A percentile compares a stretch with the other conserved stretches of the same genome.
Evolutionary conservation across 2,888 invertebrate genomes (phyloP).

Genomic region (Ernsta delagoae): DNA sequence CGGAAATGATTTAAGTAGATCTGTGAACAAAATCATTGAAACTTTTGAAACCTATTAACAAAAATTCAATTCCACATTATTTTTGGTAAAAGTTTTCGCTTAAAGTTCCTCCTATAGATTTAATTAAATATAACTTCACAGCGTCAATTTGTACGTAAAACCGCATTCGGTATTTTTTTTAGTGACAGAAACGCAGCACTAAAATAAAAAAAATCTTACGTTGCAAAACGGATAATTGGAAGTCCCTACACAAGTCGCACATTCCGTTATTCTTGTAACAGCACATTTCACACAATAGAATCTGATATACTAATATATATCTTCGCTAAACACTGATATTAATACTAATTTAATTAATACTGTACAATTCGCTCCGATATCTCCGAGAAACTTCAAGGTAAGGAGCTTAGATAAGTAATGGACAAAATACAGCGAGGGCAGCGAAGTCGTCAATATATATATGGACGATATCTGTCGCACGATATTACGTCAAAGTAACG

Average conservation of each 20-base stretch:
- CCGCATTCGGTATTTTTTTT: too few relatives aligned
- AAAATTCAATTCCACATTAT: too few relatives aligned
- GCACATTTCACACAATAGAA: constrained; percentile 67
- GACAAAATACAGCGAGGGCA: constrained; percentile 74
- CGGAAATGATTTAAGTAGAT: constrained; percentile 75
- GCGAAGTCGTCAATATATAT: constrained; percentile 79
- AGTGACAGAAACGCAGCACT: not conserved
- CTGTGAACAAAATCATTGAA: constrained; percentile 47
- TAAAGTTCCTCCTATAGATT: too few relatives aligned
- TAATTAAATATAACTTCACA: too few relatives aligned
- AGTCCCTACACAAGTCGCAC: constrained; percentile 78
- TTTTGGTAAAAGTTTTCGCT: too few relatives aligned
- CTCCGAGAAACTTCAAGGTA: constrained; percentile 77
- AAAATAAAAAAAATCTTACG: constrained; percentile 60
- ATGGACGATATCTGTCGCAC: constrained; percentile 75
- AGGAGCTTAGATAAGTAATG: constrained; percentile 80
- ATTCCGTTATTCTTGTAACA: constrained; percentile 77
- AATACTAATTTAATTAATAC: constrained; percentile 51
- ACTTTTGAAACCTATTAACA: constrained; percentile 24
- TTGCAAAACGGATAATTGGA: constrained; percentile 72
- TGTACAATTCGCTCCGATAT: constrained; percentile 60
- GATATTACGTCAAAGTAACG: constrained; percentile 83
- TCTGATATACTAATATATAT: constrained; percentile 18
- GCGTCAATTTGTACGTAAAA: too few relatives aligned
- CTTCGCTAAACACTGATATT: constrained; percentile 42